These are phyloP conservation scores for Hirundo rustica DNA, from an alignment of 2,797 vertebrate species.

Conservation along the genomic window DNA sequence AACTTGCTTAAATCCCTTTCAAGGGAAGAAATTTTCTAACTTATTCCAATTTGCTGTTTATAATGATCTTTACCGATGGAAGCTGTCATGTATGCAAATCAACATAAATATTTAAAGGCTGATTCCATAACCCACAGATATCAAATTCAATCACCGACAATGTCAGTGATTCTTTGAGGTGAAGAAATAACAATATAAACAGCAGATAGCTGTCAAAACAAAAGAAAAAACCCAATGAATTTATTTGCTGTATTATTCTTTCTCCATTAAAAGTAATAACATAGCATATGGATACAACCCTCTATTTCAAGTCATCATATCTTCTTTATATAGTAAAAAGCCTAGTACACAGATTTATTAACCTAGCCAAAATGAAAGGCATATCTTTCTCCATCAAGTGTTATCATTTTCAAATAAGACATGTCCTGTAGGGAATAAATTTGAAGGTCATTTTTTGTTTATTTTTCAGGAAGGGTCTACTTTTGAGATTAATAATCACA, in stretches of 20 bases:
- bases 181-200: neutral
- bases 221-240: neutral
- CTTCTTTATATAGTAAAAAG: neutral
- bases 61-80: neutral
- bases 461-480: neutral
- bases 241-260: neutral
- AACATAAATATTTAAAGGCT: neutral
- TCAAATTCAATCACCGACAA: neutral
- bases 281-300: neutral
- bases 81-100: neutral
- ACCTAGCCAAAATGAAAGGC: neutral
- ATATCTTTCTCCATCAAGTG: neutral
- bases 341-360: constrained; percentile 7
- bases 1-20: neutral
- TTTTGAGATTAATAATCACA: constrained; percentile 10
- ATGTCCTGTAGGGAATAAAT: neutral
- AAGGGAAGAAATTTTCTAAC: neutral
- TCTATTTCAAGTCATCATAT: neutral
- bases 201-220: neutral
- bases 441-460: neutral
- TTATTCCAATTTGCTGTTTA: neutral
- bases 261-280: neutral
- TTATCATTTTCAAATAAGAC: constrained; percentile 1
- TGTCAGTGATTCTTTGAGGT: neutral
- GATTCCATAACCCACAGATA: neutral